Percentiles rank a stretch among this genome's conserved stretches.
Evolutionary conservation across 2,888 invertebrate genomes (phyloP).

Genomic region (Hypomecis atomaria): DNA sequence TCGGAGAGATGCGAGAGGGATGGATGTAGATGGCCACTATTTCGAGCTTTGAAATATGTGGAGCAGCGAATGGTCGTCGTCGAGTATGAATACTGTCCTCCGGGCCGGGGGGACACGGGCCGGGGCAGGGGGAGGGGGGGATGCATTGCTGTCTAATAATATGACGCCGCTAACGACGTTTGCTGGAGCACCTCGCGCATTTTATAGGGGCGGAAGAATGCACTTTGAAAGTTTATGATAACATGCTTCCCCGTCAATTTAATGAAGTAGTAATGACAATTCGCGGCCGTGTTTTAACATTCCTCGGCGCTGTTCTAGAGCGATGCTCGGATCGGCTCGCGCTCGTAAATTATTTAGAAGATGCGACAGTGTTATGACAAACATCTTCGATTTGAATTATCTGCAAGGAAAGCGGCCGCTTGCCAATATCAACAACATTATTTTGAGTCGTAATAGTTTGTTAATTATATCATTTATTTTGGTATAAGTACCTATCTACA

Average conservation of each 20-base stretch:
- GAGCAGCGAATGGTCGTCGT: slow-evolving; percentile 32
- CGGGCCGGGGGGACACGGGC: neutral
- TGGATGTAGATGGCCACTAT: slow-evolving; percentile 26
- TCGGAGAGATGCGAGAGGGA: slow-evolving; percentile 20
- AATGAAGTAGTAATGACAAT: neutral
- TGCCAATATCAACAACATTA: slow-evolving; percentile 2
- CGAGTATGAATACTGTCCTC: slow-evolving; percentile 18
- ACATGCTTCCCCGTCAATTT: neutral
- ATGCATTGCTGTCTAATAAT: slow-evolving; percentile 23
- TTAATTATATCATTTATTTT: neutral
- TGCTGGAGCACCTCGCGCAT: slow-evolving; percentile 8
- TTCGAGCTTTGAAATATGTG: slow-evolving; percentile 34
- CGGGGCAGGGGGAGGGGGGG: neutral
- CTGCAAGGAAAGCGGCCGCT: neutral
- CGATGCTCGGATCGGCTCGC: neutral
- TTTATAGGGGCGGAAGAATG: slow-evolving; percentile 10
- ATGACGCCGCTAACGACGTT: slow-evolving; percentile 15
- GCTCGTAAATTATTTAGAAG: neutral
- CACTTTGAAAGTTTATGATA: neutral
- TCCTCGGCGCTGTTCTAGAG: neutral
- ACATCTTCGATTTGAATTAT: neutral
- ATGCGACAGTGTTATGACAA: neutral
- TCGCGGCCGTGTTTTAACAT: neutral
- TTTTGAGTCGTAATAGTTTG: neutral
- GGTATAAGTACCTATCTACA: neutral